These are phyloP conservation scores for Cydia fagiglandana DNA, from an alignment of 1,140 invertebrate species.

Conservation along the genomic window DNA sequence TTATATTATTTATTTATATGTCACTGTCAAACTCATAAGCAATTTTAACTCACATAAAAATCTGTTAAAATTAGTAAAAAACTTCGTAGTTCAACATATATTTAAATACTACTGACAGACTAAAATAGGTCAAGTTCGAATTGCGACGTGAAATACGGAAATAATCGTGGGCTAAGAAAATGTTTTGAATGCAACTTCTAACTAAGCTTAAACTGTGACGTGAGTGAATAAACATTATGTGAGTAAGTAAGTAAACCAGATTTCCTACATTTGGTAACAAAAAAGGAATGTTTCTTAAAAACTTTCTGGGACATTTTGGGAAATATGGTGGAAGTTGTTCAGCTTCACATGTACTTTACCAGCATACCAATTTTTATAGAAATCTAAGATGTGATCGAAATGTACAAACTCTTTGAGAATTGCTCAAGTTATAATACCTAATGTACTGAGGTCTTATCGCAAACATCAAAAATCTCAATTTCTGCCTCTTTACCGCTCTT, in stretches of 20 bases:
- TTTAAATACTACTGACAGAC: background rate
- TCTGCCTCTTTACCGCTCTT: too few relatives aligned
- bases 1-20: background rate
- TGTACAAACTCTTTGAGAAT: too few relatives aligned
- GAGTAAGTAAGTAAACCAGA: too few relatives aligned
- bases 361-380: too few relatives aligned
- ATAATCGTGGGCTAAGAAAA: background rate
- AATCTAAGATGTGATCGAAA: too few relatives aligned
- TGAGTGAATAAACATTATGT: too few relatives aligned
- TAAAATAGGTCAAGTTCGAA: conserved; percentile 9
- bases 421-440: too few relatives aligned
- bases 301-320: too few relatives aligned
- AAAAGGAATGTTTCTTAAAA: too few relatives aligned
- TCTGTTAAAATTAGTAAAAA: background rate
- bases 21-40: background rate
- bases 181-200: background rate
- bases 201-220: background rate
- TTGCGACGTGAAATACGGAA: background rate
- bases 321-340: too few relatives aligned
- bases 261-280: too few relatives aligned
- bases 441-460: background rate
- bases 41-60: background rate
- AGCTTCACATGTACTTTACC: too few relatives aligned
- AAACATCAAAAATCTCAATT: background rate
- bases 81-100: background rate